phyloP scores from a whole-genome alignment of 2,888 invertebrate species.

The Lepidonotus clava region DNA sequence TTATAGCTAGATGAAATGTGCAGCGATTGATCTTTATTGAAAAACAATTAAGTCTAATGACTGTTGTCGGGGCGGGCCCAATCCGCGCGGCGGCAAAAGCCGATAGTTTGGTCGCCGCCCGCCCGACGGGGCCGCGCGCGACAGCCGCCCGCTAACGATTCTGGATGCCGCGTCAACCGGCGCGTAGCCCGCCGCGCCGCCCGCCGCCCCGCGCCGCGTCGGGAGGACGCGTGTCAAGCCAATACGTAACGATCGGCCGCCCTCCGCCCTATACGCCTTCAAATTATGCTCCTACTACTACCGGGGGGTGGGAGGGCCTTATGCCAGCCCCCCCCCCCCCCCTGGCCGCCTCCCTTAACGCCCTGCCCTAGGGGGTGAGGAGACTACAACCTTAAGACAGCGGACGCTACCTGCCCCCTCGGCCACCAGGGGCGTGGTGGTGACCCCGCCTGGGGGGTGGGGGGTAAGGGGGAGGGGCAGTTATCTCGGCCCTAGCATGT shows the following conservation, averaged over 20 bases:
- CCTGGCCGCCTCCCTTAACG: background rate
- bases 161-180: conserved; percentile 39
- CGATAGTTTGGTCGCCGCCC: conserved; percentile 43
- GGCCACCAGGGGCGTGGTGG: too few relatives aligned
- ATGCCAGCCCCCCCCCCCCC: background rate
- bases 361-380: background rate
- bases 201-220: conserved; percentile 1
- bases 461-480: background rate
- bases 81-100: conserved; percentile 49
- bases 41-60: conserved; percentile 62
- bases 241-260: conserved; percentile 42
- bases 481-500: conserved; percentile 37
- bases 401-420: background rate
- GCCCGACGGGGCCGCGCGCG: conserved; percentile 36
- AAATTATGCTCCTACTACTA: background rate
- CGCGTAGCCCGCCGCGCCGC: background rate
- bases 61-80: conserved; percentile 37
- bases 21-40: conserved; percentile 60
- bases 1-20: conserved; percentile 56
- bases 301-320: background rate
- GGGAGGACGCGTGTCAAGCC: conserved; percentile 2
- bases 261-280: background rate
- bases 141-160: conserved; percentile 41
- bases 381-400: background rate
- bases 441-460: too few relatives aligned